A percentile compares a stretch with the other conserved stretches of the same genome.
Conservation (phyloP, 2,113 vertebrate genomes). For the Vidua chalybeata region DNA sequence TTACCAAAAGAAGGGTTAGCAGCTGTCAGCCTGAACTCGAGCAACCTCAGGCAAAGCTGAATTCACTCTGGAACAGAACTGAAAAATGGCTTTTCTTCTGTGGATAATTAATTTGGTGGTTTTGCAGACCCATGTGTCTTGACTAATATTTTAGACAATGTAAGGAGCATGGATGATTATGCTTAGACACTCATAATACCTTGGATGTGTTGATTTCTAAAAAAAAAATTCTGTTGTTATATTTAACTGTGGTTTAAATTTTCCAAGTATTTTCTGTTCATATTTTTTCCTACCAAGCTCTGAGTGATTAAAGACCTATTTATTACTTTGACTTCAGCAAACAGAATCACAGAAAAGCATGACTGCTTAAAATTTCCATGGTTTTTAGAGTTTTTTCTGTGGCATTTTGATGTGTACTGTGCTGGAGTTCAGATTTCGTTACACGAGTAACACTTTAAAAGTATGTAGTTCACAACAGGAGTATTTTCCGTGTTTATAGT, state of each 20-base stretch:
- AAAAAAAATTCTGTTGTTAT: background rate
- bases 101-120: background rate
- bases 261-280: background rate
- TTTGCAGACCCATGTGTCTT: background rate
- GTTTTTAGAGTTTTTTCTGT: background rate
- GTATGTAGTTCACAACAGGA: constrained; percentile 3
- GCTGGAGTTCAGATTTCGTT: background rate
- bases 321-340: background rate
- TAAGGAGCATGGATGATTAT: background rate
- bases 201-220: background rate
- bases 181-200: background rate
- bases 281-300: background rate
- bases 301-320: background rate
- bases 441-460: background rate
- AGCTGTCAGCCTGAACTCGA: background rate
- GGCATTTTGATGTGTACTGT: background rate
- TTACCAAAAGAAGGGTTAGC: background rate
- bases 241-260: background rate
- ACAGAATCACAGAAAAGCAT: background rate
- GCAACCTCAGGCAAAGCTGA: background rate
- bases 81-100: background rate
- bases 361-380: background rate
- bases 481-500: constrained; percentile 25
- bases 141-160: background rate
- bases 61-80: background rate